phyloP scores from a whole-genome alignment of 2,797 vertebrate genomes.

The Sebastes alutus region DNA sequence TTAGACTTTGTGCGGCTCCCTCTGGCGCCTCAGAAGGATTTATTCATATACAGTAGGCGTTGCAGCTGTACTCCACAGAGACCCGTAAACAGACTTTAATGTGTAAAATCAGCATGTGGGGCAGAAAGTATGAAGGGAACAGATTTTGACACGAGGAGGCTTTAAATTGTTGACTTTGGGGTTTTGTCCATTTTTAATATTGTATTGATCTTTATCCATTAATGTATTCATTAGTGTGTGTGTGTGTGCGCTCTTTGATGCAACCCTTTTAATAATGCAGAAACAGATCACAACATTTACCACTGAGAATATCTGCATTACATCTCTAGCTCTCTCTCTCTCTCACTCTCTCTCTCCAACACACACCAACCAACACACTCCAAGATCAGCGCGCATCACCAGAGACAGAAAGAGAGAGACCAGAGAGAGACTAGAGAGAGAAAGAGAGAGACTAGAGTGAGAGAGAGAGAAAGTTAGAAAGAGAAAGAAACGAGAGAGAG shows the following conservation, averaged over 20 bases:
- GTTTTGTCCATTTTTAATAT: neutral
- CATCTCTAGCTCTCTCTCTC: constrained; percentile 1
- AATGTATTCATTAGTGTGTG: neutral
- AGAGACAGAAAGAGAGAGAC: neutral
- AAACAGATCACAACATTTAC: constrained; percentile 18
- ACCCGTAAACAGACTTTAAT: neutral
- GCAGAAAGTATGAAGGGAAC: neutral
- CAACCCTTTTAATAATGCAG: constrained; percentile 1
- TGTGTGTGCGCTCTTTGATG: neutral
- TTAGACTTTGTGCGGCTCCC: neutral
- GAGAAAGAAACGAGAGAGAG: too few relatives aligned
- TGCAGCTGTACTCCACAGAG: neutral
- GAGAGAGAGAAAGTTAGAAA: neutral
- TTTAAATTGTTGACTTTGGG: neutral
- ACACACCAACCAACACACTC: constrained; percentile 59
- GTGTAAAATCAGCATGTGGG: neutral
- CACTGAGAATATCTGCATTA: neutral
- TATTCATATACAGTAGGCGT: neutral
- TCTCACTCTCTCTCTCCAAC: neutral
- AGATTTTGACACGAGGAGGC: neutral
- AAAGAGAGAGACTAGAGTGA: constrained; percentile 56
- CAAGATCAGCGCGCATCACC: constrained; percentile 60
- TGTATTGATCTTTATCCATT: neutral
- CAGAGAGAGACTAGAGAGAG: neutral
- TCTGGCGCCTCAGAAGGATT: neutral